Conservation (phyloP, 2,113 vertebrate species). For the Willisornis vidua region DNA sequence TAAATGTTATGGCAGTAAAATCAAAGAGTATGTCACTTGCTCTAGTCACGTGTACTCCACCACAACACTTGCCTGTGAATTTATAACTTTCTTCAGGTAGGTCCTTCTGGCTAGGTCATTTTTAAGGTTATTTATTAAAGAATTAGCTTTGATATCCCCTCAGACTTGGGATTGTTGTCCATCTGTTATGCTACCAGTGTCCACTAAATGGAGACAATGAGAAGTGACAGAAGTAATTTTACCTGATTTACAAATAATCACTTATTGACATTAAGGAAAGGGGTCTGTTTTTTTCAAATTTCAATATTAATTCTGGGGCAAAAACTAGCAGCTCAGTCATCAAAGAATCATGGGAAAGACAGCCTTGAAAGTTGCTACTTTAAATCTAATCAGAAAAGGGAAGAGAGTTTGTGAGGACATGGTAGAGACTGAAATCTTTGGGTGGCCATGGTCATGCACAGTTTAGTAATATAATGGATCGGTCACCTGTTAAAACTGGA, state of each 20-base stretch:
- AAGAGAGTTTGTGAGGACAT: neutral
- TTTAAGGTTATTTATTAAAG: neutral
- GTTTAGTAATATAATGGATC: neutral
- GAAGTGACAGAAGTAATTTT: neutral
- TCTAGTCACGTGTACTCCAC: fast-evolving
- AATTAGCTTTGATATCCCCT: neutral
- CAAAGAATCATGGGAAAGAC: neutral
- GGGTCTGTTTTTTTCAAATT: neutral
- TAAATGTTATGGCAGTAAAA: neutral
- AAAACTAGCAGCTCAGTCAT: neutral
- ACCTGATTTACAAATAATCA: neutral
- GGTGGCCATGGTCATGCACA: too few relatives aligned
- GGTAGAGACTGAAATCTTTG: neutral
- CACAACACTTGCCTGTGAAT: neutral
- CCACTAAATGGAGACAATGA: neutral
- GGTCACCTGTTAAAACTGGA: neutral
- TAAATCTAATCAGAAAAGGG: neutral
- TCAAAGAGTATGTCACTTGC: neutral
- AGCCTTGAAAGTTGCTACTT: neutral
- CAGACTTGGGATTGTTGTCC: neutral
- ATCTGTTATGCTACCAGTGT: neutral
- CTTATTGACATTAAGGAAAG: neutral
- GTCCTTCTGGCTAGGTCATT: neutral
- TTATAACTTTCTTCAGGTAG: neutral
- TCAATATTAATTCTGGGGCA: neutral